phyloP scores from a whole-genome alignment of 2,113 vertebrate genomes.

The Silurus glanis region DNA sequence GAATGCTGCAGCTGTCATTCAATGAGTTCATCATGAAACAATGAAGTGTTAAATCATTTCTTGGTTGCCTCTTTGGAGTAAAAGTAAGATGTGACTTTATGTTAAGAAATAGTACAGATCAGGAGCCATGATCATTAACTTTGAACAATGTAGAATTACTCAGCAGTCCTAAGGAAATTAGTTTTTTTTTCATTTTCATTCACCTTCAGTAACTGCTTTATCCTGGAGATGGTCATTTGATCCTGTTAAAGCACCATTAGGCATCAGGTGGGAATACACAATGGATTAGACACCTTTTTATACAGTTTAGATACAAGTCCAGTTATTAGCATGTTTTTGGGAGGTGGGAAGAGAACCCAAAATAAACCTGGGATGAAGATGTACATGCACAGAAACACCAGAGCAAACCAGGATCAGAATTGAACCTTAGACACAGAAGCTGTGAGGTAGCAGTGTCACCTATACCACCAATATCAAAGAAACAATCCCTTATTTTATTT shows the following conservation, averaged over 20 bases:
- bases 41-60: background rate
- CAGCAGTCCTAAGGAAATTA: background rate
- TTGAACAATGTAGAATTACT: conserved; percentile 5
- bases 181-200: background rate
- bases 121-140: background rate
- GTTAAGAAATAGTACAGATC: background rate
- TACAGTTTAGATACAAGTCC: background rate
- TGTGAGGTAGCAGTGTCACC: background rate
- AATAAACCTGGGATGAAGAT: background rate
- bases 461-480: background rate
- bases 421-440: background rate
- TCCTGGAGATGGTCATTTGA: background rate
- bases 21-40: background rate
- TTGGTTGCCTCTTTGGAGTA: background rate
- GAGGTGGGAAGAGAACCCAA: background rate
- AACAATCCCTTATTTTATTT: background rate
- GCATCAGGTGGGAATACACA: background rate
- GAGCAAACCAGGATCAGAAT: background rate
- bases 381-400: background rate
- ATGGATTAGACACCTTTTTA: background rate
- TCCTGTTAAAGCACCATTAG: background rate
- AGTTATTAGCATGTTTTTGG: background rate
- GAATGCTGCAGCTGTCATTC: background rate
- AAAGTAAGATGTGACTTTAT: background rate
- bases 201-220: background rate